Evolutionary conservation across 2,797 vertebrate species (phyloP).

Genomic region (Nothura maculosa): DNA sequence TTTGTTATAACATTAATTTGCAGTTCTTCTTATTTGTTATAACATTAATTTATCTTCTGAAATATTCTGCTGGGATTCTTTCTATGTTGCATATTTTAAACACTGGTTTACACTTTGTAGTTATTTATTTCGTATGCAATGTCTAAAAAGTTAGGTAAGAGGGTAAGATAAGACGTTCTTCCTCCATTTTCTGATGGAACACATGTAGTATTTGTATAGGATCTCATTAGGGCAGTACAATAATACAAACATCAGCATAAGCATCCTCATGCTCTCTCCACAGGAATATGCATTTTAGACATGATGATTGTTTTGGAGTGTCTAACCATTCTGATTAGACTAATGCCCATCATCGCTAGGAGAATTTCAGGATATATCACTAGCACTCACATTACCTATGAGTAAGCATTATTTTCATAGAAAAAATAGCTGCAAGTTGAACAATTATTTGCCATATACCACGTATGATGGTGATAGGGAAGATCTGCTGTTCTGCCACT

Average conservation of each 20-base stretch:
- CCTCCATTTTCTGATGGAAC: background rate
- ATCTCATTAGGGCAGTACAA: background rate
- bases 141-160: background rate
- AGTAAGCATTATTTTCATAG: background rate
- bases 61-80: background rate
- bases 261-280: background rate
- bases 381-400: too few relatives aligned
- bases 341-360: background rate
- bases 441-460: slow-evolving; percentile 59
- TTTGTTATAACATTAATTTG: background rate
- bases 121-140: background rate
- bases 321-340: background rate
- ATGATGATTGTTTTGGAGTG: background rate
- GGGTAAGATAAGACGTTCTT: background rate
- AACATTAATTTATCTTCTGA: background rate
- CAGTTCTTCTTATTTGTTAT: background rate
- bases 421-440: background rate
- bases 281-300: background rate
- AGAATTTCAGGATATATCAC: background rate
- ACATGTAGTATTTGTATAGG: background rate
- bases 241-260: background rate
- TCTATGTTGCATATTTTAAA: background rate
- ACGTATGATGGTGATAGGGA: slow-evolving; percentile 79
- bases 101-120: fast-evolving
- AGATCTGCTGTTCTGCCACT: background rate